Base-by-base conservation (phyloP, 2,797 vertebrate genomes). In the Erpetoichthys calabaricus region DNA sequence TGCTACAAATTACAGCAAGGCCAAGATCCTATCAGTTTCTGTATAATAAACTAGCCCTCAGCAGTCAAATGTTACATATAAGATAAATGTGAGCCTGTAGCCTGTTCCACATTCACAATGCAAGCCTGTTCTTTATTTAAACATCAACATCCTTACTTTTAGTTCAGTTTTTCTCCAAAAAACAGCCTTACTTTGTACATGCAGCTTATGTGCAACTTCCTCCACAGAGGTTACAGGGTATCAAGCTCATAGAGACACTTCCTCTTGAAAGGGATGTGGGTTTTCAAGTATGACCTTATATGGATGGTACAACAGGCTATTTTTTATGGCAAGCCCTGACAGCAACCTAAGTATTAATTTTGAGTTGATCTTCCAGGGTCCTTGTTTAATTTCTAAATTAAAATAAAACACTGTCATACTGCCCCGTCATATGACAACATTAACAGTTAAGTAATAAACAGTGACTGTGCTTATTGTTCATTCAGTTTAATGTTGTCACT, bases 241-340 rank as follows among this genome's bases (percentile, higher is more conserved):
- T 65, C 62, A 65, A 25, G 67, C 64, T 70, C 64, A 65, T 57
- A 59, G 64, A 64, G 63, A 59, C 43, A 52, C 56, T 74, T 74
- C 70, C 72, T 71, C 61, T 70, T 54, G 64, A 57, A 60, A 68
- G 55, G 65, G 49, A 54, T 59, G 61, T 59, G 60, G 60, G 62
- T 56, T 43, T 41, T 55, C 8, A 25, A 57, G 60, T 46, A 53
- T 69, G 70, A 63, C 72, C 72, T 71, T 74, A 74, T 74, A 70
- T 72, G 72, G 72, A 66, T 67, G 64, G 65, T 57, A 53, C 56
- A 57, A 60, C 46, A 60, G 47, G 47, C 47, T 59, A 57, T 52
- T 67, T 59, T 62, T 62, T 52, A n/a, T 53, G 57, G 58, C 64
- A 58, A 56, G 56, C 53, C 54, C 55, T 61, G 50, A 59, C 61